These are phyloP conservation scores for Hydropsyche betteni DNA, from an alignment of 2,888 invertebrate species.

Conservation along the genomic window DNA sequence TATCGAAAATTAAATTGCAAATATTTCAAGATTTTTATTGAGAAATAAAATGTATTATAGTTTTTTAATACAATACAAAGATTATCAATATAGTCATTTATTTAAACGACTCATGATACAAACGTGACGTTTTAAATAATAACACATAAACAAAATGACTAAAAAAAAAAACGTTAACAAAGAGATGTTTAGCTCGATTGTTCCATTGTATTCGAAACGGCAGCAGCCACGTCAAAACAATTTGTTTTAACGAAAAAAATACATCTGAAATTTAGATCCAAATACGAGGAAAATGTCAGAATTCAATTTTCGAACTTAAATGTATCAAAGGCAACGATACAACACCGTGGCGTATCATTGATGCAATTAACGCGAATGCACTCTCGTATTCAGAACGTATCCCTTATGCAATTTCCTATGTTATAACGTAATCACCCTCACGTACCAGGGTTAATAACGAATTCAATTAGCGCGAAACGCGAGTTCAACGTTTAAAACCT, in stretches of 20 bases:
- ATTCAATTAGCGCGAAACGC: conserved; percentile 19
- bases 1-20: too few relatives aligned
- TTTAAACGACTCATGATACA: not conserved
- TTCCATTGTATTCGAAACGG: conserved; percentile 4
- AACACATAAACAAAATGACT: not conserved
- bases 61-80: too few relatives aligned
- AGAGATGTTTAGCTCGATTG: conserved; percentile 6
- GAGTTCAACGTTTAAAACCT: not conserved
- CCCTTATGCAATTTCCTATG: conserved; percentile 24
- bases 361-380: conserved; percentile 10
- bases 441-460: conserved; percentile 3
- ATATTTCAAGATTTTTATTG: too few relatives aligned
- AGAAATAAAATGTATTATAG: too few relatives aligned
- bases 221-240: too few relatives aligned
- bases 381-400: conserved; percentile 21
- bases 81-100: not conserved
- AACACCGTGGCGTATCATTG: not conserved
- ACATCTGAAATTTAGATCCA: too few relatives aligned
- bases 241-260: too few relatives aligned
- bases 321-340: not conserved
- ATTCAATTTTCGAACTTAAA: not conserved
- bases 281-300: not conserved
- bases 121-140: not conserved
- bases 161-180: not conserved
- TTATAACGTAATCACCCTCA: conserved; percentile 4